Conservation (phyloP, 2,797 vertebrate genomes). For the Microcaecilia unicolor region DNA sequence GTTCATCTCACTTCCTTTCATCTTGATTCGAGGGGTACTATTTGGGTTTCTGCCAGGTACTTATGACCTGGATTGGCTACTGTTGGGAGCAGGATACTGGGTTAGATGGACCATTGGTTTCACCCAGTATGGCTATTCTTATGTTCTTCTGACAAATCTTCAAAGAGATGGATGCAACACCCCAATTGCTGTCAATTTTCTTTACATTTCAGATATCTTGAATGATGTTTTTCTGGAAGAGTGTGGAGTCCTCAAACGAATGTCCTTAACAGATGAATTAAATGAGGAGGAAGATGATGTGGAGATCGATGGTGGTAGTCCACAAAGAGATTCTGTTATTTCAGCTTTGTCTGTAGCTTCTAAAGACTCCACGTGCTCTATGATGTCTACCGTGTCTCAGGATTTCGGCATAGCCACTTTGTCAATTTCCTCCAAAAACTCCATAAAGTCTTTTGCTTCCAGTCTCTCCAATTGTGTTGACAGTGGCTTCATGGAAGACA, state of each 20-base stretch:
- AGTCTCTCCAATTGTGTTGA: constrained; percentile 74
- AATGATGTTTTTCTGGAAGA: constrained; percentile 75
- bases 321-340: constrained; percentile 68
- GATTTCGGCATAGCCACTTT: constrained; percentile 62
- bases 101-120: too few species aligned
- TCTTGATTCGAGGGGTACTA: too few species aligned
- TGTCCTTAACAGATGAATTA: constrained; percentile 34
- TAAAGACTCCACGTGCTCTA: constrained; percentile 73
- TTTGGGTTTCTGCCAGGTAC: too few species aligned
- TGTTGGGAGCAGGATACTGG: too few species aligned
- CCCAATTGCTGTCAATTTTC: too few species aligned
- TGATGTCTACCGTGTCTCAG: constrained; percentile 48
- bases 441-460: constrained; percentile 70
- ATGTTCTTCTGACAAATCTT: too few species aligned
- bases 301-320: constrained; percentile 21
- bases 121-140: too few species aligned
- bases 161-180: too few species aligned
- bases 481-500: constrained; percentile 84
- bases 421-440: constrained; percentile 55
- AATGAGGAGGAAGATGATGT: constrained; percentile 49
- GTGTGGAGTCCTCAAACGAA: constrained; percentile 43
- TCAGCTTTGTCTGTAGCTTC: constrained; percentile 65
- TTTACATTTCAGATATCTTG: constrained; percentile 86
- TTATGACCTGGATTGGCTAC: too few species aligned
- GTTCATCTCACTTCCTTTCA: too few species aligned